Evolutionary conservation across 1,140 invertebrate species (phyloP).

Genomic region (Bombyx mandarina): DNA sequence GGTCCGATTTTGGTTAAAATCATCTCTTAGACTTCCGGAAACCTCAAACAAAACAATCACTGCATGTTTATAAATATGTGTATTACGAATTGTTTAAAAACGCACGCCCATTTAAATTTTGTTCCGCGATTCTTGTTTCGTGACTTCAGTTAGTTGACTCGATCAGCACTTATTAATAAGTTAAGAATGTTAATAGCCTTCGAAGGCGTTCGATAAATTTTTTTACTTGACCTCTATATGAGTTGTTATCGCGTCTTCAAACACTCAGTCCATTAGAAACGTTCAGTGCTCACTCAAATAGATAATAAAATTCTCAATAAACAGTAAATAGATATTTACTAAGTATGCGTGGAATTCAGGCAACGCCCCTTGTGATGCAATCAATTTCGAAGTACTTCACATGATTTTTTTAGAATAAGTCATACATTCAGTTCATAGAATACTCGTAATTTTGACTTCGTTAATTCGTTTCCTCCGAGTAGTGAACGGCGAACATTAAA

Average conservation of each 20-base stretch:
- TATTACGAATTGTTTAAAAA: not conserved
- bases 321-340: slow-evolving; percentile 9
- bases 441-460: too few relatives aligned
- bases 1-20: too few relatives aligned
- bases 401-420: too few relatives aligned
- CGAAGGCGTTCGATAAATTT: slow-evolving; percentile 24
- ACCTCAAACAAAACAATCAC: slow-evolving; percentile 11
- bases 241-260: slow-evolving; percentile 19
- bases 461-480: too few relatives aligned
- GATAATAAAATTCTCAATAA: slow-evolving; percentile 32
- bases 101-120: slow-evolving; percentile 10
- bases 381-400: slow-evolving; percentile 3
- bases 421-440: too few relatives aligned
- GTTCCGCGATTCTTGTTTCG: slow-evolving; percentile 24
- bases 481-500: too few relatives aligned
- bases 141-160: slow-evolving; percentile 15
- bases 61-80: too few relatives aligned
- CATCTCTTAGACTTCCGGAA: slow-evolving; percentile 7
- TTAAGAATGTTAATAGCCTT: slow-evolving; percentile 44
- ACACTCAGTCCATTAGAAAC: slow-evolving; percentile 23
- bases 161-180: slow-evolving; percentile 25
- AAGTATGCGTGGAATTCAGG: slow-evolving; percentile 16
- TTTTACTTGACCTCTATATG: slow-evolving; percentile 34
- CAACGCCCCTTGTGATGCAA: slow-evolving; percentile 24
- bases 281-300: slow-evolving; percentile 8